A percentile compares a stretch with the other conserved stretches of the same genome.
Conservation (phyloP, 2,113 vertebrate genomes). For the Nothoprocta perdicaria region DNA sequence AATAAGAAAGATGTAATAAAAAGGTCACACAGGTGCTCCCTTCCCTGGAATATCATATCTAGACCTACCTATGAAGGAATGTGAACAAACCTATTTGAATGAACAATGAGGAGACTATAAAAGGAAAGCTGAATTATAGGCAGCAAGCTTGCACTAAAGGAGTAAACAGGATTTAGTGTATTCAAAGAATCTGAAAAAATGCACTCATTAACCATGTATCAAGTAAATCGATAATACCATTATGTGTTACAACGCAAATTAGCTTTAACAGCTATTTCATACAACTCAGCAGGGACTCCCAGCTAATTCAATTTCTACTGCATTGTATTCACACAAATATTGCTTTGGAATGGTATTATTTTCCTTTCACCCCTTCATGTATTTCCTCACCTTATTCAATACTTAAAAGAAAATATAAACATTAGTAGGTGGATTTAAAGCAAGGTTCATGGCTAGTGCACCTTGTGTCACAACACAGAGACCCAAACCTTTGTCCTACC, state of each 20-base stretch:
- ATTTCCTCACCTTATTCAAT: neutral
- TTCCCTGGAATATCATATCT: slow-evolving; percentile 27
- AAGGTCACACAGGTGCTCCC: slow-evolving; percentile 21
- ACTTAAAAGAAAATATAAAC: neutral
- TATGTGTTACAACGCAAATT: slow-evolving; percentile 47
- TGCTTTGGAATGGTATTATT: neutral
- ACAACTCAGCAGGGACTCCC: slow-evolving; percentile 1
- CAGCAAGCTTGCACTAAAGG: neutral
- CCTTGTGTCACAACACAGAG: neutral
- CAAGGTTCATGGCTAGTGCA: neutral
- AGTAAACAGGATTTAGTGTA: slow-evolving; percentile 54
- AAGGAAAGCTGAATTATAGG: slow-evolving; percentile 10
- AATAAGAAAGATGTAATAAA: slow-evolving; percentile 51
- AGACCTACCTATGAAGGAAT: slow-evolving; percentile 24
- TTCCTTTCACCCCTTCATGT: neutral
- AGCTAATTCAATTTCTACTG: slow-evolving; percentile 30
- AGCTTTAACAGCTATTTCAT: slow-evolving; percentile 49
- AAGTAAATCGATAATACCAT: slow-evolving; percentile 54
- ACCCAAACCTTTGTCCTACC: neutral
- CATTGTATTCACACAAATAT: neutral
- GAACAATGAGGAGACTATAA: slow-evolving; percentile 5
- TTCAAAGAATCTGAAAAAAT: slow-evolving; percentile 48
- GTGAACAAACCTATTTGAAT: neutral
- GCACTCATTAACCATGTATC: slow-evolving; percentile 42
- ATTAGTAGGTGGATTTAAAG: neutral